These are phyloP conservation scores for Panagrolaimus sp. DNA, from an alignment of 1,140 invertebrate species.

Conservation along the genomic window DNA sequence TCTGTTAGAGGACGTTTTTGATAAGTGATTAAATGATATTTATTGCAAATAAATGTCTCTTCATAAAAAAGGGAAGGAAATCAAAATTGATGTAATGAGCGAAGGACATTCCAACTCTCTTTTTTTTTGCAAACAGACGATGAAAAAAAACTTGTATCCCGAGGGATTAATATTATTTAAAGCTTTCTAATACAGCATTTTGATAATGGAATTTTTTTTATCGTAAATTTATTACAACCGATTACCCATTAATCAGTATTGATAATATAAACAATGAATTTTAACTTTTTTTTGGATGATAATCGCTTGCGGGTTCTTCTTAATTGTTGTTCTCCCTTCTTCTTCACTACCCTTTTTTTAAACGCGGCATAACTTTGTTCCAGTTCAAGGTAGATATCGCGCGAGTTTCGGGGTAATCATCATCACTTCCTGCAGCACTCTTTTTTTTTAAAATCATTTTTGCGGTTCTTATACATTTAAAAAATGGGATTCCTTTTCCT, in stretches of 20 bases:
- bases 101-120: not conserved
- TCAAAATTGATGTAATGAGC: not conserved
- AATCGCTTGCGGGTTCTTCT: not conserved
- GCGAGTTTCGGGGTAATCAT: not conserved
- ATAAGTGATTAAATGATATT: not conserved
- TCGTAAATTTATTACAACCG: conserved; percentile 12
- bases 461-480: not conserved
- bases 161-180: no score
- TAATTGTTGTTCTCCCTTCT: no score
- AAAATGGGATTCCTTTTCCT: no score
- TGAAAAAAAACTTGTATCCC: not conserved
- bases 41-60: not conserved
- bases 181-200: not conserved
- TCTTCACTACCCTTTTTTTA: no score
- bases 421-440: not conserved
- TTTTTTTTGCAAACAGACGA: conserved; percentile 7
- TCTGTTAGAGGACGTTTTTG: no score
- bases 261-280: conserved; percentile 11
- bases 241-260: conserved; percentile 10
- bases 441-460: conserved; percentile 3
- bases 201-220: not conserved
- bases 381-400: not conserved
- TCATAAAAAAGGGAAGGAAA: not conserved
- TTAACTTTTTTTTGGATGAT: not conserved
- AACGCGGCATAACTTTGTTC: no score